A percentile compares a stretch with the other conserved stretches of the same genome.
phyloP scores from a whole-genome alignment of 2,797 vertebrate species.

The Acanthiza pusilla region DNA sequence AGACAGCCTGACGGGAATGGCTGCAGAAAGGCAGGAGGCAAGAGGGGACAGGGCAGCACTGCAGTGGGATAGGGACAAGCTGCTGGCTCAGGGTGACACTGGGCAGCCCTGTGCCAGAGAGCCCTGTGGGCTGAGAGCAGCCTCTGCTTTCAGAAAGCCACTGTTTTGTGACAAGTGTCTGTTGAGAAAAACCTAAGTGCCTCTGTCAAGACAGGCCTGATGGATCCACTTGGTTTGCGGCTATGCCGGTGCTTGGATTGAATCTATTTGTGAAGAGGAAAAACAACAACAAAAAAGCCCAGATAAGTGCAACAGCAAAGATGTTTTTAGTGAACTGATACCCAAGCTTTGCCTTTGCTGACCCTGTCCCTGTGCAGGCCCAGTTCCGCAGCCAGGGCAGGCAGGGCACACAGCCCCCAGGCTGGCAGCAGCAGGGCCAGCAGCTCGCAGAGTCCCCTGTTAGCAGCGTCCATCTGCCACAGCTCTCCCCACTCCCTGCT shows the following conservation, averaged over 20 bases:
- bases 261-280: not conserved
- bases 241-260: not conserved
- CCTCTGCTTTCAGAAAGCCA: not conserved
- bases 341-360: not conserved
- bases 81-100: not conserved
- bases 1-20: rapidly evolving
- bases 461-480: not conserved
- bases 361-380: not conserved
- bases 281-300: not conserved
- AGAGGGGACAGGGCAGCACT: rapidly evolving
- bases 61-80: rapidly evolving
- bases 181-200: not conserved
- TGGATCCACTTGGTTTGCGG: rapidly evolving
- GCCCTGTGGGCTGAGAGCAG: not conserved
- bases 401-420: not conserved
- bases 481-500: not conserved
- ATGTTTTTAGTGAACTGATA: not conserved
- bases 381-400: too few species aligned
- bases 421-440: not conserved
- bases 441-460: not conserved
- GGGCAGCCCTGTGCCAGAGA: rapidly evolving
- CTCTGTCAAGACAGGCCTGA: not conserved
- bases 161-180: not conserved
- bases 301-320: not conserved
- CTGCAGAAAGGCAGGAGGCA: not conserved